Evolutionary conservation across 2,888 invertebrate species (phyloP), one percentile per base, ranked within the genome.

Genomic region (Cremastobaeus sp.): DNA sequence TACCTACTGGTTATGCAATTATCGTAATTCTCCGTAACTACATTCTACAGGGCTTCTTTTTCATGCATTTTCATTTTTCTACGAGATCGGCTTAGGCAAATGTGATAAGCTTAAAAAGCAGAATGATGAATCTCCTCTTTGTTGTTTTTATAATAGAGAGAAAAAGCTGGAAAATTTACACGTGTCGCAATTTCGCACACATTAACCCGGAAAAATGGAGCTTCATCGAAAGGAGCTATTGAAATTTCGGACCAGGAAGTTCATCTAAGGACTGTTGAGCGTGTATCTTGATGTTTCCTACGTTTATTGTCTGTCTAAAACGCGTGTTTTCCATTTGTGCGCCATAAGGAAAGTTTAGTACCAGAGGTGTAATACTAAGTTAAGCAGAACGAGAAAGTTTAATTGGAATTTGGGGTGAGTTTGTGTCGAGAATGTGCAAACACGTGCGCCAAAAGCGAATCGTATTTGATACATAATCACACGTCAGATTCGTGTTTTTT

Each of bases 1-100:
- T 59, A 18, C 37, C 64, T 54, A 43, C 57, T 68, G 43, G 68
- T 57, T 68, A 68, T 68, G 45, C 45, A 68, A 68, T 68, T 68
- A 68, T 59, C 43, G 50, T 50, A 45, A 59, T 68, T 50, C 43
- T 18, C 28, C 43, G 34, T 41, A 43, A 52, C 30, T 55, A 12
- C 43, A 30, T 32, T 39, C 17, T 15, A 15, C 11, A 14, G 2
- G 6, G 45, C 21, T 50, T 48, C 15, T 41, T 66, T 55, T 66
- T 47, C 41, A 25, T 21, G 25, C 14, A 34, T 68, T 59, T 52
- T 43, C 41, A 41, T 59, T 50, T 50, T 59, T 57, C 47, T 8
- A 14, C 18, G 17, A 39, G 32, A 57, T 65, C 32, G 3, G 30
- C 4, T 30, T 65, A 45, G 15, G 25, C 52, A 47, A 28, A 54